Base-by-base conservation (phyloP, 2,888 invertebrate genomes). In the Aproaerema taeniolella region DNA sequence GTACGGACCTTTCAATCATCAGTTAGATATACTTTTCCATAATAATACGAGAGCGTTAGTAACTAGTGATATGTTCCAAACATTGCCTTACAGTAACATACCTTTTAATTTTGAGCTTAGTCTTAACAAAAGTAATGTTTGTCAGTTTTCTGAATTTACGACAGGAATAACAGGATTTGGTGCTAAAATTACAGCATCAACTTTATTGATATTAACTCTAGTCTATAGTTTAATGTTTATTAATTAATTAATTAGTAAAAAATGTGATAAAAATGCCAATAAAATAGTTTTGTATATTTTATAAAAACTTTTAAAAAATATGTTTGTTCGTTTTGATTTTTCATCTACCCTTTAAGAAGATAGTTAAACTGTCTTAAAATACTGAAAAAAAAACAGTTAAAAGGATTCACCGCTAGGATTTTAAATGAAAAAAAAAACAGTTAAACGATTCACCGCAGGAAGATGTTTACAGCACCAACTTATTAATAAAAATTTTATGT, bases 1-100 rank as follows among this genome's bases (percentile, higher is more conserved):
- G 74, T 94, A 90, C 48, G 93, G 92, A 0, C 69, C 88, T 0
- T 94, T 89, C 54, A 92, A 93, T 49, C 89, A 88, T 26, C 69
- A 87, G 45, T 74, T 75, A 13, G 86, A 93, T 58, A 75, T 95
- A 0, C 71, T 95, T 26, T 95, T 95, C 57, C 89, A 89, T 45
- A 89, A 90, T 55, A 83, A 77, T 7, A 90, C 90, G 0, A 75
- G 65, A 45, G 63, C 41, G 33, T 51, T 87, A 20, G 66, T 63
- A 0, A 71, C 79, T 0, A 58, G 62, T 6, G 52, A 52, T 3
- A 63, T 75, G 38, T 61, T 83, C 14, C 50, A 53, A 29, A 70
- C 51, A 30, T 70, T 78, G 45, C 82, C 83, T 0, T 85, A 75
- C 31, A 52, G 63, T 38, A 67, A 71, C 31, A 70, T 83, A 26